Conservation (phyloP, 2,888 invertebrate species). For the Furcula furcula region DNA sequence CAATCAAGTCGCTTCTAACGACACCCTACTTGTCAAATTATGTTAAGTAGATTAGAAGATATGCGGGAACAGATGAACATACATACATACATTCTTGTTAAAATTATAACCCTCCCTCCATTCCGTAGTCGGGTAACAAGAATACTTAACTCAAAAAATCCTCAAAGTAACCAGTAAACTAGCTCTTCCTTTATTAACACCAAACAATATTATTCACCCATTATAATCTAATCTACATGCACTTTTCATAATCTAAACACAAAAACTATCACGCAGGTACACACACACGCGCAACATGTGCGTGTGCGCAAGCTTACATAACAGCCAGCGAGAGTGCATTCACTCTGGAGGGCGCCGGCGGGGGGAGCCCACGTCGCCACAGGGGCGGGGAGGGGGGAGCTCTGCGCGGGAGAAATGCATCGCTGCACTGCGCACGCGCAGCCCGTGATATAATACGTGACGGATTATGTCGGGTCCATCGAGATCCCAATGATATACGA, state of each 20-base stretch:
- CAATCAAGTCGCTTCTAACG: too few relatives aligned
- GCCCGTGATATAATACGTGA: conserved; percentile 38
- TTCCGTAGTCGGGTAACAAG: too few relatives aligned
- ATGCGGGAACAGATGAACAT: too few relatives aligned
- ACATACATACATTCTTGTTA: too few relatives aligned
- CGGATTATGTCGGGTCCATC: conserved; percentile 32
- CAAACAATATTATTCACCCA: conserved; percentile 15
- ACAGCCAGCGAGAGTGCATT: conserved; percentile 73
- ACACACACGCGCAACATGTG: conserved; percentile 25
- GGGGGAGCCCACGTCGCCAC: conserved; percentile 15
- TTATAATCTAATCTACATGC: conserved; percentile 41
- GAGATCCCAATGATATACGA: conserved; percentile 29
- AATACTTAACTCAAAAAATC: too few relatives aligned
- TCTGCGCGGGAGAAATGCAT: conserved; percentile 52
- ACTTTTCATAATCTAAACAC: conserved; percentile 36
- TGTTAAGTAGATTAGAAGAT: too few relatives aligned
- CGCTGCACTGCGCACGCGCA: conserved; percentile 53
- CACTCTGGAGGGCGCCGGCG: conserved; percentile 44
- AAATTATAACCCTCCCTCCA: too few relatives aligned
- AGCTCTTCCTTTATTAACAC: background rate
- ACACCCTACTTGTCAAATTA: too few relatives aligned
- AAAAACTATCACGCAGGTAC: conserved; percentile 40
- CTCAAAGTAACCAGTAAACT: too few relatives aligned
- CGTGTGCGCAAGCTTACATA: conserved; percentile 58
- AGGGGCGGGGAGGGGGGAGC: conserved; percentile 13